Percentiles rank a stretch among this genome's conserved stretches.
phyloP scores from a whole-genome alignment of 2,888 invertebrate genomes.

The Oscheius onirici region DNA sequence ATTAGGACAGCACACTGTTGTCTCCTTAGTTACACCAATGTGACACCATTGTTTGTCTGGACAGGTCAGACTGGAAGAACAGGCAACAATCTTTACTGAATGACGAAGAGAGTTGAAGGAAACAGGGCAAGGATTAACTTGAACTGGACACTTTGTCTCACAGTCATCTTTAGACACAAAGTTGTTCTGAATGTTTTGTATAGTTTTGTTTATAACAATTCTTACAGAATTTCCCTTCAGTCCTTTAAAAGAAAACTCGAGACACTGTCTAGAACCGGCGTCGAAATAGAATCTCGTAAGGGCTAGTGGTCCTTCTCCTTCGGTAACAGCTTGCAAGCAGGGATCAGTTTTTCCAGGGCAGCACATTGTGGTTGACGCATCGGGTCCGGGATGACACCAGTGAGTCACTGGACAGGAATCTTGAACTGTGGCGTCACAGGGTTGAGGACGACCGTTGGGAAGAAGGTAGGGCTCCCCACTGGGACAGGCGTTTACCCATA shows the following conservation, averaged over 20 bases:
- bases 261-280: constrained; percentile 52
- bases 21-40: constrained; percentile 59
- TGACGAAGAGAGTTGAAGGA: constrained; percentile 51
- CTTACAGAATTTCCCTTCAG: constrained; percentile 63
- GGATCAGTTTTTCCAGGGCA: constrained; percentile 63
- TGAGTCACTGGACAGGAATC: constrained; percentile 60
- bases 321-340: constrained; percentile 48
- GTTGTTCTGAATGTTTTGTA: constrained; percentile 58
- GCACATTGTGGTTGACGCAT: constrained; percentile 59
- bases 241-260: constrained; percentile 62
- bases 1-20: constrained; percentile 69
- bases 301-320: constrained; percentile 58
- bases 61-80: constrained; percentile 54
- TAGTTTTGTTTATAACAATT: neutral
- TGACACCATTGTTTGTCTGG: constrained; percentile 68
- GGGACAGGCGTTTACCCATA: constrained; percentile 65
- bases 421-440: constrained; percentile 39
- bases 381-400: constrained; percentile 62
- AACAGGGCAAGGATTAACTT: constrained; percentile 60
- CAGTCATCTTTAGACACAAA: constrained; percentile 60
- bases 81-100: constrained; percentile 37
- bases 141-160: constrained; percentile 60
- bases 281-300: constrained; percentile 63
- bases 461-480: constrained; percentile 61
- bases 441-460: constrained; percentile 47